A percentile compares a stretch with the other conserved stretches of the same genome.
phyloP scores from a whole-genome alignment of 2,113 vertebrate species.

The Spermophilus dauricus region DNA sequence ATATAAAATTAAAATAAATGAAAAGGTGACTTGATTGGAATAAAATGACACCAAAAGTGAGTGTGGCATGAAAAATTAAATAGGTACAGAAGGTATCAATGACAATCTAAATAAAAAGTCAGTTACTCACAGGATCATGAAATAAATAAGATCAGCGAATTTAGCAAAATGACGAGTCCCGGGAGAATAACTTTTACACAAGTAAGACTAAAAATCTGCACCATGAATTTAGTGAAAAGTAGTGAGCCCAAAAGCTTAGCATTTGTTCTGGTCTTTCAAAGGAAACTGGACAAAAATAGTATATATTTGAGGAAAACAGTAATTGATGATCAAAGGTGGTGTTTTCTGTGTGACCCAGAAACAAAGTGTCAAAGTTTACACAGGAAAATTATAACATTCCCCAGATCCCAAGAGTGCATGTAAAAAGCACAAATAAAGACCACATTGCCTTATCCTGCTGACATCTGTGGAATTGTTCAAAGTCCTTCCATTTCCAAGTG shows the following conservation, averaged over 20 bases:
- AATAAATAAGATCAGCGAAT: neutral
- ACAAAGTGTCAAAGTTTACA: constrained; percentile 11
- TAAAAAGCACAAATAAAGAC: neutral
- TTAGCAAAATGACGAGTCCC: neutral
- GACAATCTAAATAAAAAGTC: neutral
- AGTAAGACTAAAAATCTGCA: neutral
- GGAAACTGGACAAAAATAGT: constrained; percentile 32
- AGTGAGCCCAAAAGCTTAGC: neutral
- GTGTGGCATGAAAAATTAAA: neutral
- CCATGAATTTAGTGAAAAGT: neutral
- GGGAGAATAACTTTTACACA: neutral
- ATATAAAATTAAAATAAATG: neutral
- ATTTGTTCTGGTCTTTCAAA: constrained; percentile 35
- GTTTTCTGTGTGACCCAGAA: constrained; percentile 54
- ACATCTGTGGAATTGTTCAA: neutral
- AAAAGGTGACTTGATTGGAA: neutral
- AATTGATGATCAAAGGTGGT: neutral
- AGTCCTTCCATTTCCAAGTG: neutral
- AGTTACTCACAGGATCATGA: neutral
- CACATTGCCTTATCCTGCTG: neutral
- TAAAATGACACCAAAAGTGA: neutral
- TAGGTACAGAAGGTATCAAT: fast-evolving
- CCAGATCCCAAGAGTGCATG: neutral
- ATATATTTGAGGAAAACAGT: constrained; percentile 23
- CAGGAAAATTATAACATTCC: constrained; percentile 25